phyloP scores from a whole-genome alignment of 2,113 vertebrate species.

The Oreotrochilus melanogaster region DNA sequence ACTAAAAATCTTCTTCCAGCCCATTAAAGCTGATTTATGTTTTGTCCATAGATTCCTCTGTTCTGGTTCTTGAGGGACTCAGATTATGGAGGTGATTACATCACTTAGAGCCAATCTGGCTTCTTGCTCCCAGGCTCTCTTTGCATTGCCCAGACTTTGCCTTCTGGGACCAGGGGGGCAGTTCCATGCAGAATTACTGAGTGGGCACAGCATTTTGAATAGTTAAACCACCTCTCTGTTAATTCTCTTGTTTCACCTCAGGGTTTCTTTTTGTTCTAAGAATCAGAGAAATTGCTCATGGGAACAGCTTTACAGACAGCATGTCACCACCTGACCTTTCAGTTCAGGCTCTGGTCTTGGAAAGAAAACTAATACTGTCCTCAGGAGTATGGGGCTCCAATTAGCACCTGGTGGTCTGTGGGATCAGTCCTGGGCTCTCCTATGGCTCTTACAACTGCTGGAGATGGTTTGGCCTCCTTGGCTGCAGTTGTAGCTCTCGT shows the following conservation, averaged over 20 bases:
- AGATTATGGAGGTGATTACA: constrained; percentile 57
- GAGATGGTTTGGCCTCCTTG: background rate
- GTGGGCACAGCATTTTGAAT: background rate
- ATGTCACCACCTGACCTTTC: background rate
- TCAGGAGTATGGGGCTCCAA: background rate
- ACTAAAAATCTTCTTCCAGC: constrained; percentile 77
- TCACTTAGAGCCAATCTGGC: constrained; percentile 59
- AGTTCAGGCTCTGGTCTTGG: background rate
- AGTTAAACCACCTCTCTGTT: background rate
- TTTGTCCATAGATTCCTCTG: constrained; percentile 68
- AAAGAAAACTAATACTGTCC: background rate
- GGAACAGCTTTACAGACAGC: background rate
- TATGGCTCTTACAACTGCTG: background rate
- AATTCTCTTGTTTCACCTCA: background rate
- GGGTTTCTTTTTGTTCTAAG: constrained; percentile 31
- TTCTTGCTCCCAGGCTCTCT: constrained; percentile 5
- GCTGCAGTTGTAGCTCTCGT: background rate
- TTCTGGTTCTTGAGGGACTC: constrained; percentile 50
- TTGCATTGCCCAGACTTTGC: background rate
- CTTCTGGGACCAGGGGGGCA: background rate
- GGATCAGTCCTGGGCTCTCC: background rate
- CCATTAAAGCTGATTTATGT: constrained; percentile 76
- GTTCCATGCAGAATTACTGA: background rate
- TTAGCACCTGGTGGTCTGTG: background rate
- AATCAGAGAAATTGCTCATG: background rate